Conservation (phyloP, 2,113 vertebrate species). For the Gyps fulvus region DNA sequence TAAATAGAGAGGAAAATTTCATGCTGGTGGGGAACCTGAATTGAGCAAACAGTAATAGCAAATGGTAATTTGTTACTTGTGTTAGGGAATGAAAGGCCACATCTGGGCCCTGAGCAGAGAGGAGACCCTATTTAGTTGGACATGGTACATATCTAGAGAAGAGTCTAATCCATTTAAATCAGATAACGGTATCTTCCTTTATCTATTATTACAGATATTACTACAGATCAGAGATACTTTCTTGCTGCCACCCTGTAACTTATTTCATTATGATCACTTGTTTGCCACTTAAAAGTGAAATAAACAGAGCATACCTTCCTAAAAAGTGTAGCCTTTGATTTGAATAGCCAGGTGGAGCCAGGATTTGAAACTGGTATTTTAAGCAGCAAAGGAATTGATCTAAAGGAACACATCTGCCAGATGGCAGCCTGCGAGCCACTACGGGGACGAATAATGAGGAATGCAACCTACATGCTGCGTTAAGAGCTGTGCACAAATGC, state of each 20-base stretch:
- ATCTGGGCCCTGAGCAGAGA: not conserved
- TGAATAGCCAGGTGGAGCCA: not conserved
- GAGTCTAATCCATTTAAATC: not conserved
- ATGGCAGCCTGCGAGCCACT: not conserved
- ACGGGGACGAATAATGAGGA: fast-evolving
- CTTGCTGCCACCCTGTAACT: not conserved
- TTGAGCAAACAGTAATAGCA: not conserved
- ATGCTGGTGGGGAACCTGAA: not conserved
- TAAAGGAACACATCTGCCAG: not conserved
- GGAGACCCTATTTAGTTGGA: not conserved
- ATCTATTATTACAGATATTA: not conserved
- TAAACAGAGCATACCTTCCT: not conserved
- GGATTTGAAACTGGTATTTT: not conserved
- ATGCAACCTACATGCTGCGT: not conserved
- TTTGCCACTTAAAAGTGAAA: not conserved
- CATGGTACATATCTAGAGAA: not conserved
- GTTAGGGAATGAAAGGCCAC: not conserved
- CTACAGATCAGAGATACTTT: not conserved
- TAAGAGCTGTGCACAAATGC: not conserved
- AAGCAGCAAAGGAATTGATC: not conserved
- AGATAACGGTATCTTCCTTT: not conserved
- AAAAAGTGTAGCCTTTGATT: not conserved
- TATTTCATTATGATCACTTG: not conserved
- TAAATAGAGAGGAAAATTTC: not conserved
- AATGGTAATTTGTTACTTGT: not conserved